phyloP scores from a whole-genome alignment of 2,888 invertebrate genomes.

The Ypsolopha scabrella region DNA sequence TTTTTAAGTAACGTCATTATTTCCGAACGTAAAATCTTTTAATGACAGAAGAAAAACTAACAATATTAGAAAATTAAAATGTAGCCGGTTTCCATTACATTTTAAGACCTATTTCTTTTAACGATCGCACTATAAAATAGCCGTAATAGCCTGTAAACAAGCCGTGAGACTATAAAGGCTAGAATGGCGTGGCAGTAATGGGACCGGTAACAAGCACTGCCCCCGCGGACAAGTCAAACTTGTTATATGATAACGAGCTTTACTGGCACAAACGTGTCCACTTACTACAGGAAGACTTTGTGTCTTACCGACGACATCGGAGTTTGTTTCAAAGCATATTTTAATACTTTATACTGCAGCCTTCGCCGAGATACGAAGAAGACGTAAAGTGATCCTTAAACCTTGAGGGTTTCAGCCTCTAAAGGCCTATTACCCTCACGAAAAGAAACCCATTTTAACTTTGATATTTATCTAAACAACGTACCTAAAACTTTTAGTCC shows the following conservation, averaged over 20 bases:
- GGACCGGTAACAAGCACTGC: conserved; percentile 4
- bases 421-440: no score
- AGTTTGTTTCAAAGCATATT: not conserved
- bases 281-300: not conserved
- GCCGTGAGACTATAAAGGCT: not conserved
- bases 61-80: conserved; percentile 1
- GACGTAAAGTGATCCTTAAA: no score
- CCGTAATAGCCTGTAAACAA: conserved; percentile 4
- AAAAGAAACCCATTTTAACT: no score
- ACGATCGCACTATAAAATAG: conserved; percentile 1
- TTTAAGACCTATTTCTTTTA: conserved; percentile 2
- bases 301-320: not conserved
- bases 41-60: no score
- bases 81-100: conserved; percentile 1
- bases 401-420: no score
- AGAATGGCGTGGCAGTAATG: conserved; percentile 1
- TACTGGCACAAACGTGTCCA: conserved; percentile 4
- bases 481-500: no score
- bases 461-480: no score
- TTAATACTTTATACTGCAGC: not conserved
- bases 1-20: no score
- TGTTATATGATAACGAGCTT: conserved; percentile 19
- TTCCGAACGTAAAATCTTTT: no score
- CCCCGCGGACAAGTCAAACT: conserved; percentile 12
- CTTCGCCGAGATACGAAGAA: no score